Evolutionary conservation across 30 jellyfish, hydroid and myxozoan genomes (phyloP).

Genomic region (Chrysaora quinquecirrha): DNA sequence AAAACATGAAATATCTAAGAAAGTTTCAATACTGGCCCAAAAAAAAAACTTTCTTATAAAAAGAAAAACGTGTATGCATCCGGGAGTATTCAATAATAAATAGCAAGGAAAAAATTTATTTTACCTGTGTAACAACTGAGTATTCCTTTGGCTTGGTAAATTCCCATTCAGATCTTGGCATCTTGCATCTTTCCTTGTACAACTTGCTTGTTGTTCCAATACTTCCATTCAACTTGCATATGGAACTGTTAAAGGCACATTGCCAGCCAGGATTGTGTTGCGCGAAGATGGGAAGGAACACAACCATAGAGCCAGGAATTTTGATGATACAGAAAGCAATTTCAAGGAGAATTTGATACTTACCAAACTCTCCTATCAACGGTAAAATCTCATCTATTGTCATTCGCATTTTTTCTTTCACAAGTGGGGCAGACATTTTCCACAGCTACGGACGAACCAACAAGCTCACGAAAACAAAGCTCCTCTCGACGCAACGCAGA

Average conservation of each 20-base stretch:
- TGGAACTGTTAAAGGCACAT: constrained; percentile 86
- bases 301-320: constrained; percentile 75
- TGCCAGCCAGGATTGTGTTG: constrained; percentile 96
- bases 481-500: too few species aligned
- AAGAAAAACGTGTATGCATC: too few species aligned
- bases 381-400: constrained; percentile 80
- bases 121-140: constrained; percentile 78
- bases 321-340: constrained; percentile 70
- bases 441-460: too few species aligned
- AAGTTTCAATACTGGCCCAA: too few species aligned
- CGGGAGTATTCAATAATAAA: too few species aligned
- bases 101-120: too few species aligned
- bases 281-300: constrained; percentile 74
- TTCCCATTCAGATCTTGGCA: constrained; percentile 47
- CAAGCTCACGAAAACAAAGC: too few species aligned
- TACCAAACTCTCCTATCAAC: constrained; percentile 92
- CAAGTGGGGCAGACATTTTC: not conserved
- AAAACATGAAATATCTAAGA: too few species aligned
- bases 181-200: constrained; percentile 43
- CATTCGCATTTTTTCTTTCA: not conserved
- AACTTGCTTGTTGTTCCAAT: constrained; percentile 7
- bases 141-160: constrained; percentile 59
- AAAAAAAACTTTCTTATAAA: too few species aligned
- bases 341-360: constrained; percentile 78
- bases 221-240: constrained; percentile 73